Evolutionary conservation across 2,888 invertebrate genomes (phyloP).

Genomic region (Parnassius glacialis): DNA sequence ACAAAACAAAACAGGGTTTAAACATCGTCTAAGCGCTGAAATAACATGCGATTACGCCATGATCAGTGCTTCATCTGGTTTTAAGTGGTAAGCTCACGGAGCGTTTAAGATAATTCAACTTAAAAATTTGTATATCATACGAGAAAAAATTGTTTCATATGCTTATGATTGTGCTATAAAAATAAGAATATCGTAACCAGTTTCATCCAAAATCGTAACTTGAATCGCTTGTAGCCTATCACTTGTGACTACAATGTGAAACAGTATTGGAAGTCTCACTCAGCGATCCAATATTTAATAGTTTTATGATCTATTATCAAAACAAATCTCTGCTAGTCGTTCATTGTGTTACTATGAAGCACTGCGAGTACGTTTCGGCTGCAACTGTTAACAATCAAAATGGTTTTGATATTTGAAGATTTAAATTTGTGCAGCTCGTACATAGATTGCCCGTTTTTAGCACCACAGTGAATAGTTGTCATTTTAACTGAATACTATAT

Average conservation of each 20-base stretch:
- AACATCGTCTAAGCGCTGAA: slow-evolving; percentile 76
- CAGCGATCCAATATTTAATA: slow-evolving; percentile 81
- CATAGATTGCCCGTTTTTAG: too few relatives aligned
- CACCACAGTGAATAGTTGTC: too few relatives aligned
- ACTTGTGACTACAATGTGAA: slow-evolving; percentile 53
- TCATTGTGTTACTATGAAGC: slow-evolving; percentile 56
- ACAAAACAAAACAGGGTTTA: slow-evolving; percentile 75
- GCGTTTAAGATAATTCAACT: slow-evolving; percentile 11
- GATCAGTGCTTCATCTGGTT: slow-evolving; percentile 56
- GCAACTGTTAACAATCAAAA: slow-evolving; percentile 48
- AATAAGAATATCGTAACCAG: neutral
- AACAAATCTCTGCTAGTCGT: slow-evolving; percentile 72
- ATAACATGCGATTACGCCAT: slow-evolving; percentile 77
- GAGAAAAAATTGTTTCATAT: neutral
- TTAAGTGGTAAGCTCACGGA: slow-evolving; percentile 43
- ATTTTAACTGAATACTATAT: too few relatives aligned
- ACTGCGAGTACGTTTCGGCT: slow-evolving; percentile 69
- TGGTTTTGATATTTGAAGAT: slow-evolving; percentile 58
- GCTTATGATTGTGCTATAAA: neutral
- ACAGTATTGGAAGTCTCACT: slow-evolving; percentile 79
- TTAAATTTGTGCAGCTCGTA: too few relatives aligned
- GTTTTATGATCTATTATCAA: slow-evolving; percentile 82
- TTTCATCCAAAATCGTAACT: slow-evolving; percentile 1
- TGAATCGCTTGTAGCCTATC: slow-evolving; percentile 46
- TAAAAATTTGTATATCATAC: neutral